Conservation (phyloP, 2,888 invertebrate genomes). For the Troilus luridus region DNA sequence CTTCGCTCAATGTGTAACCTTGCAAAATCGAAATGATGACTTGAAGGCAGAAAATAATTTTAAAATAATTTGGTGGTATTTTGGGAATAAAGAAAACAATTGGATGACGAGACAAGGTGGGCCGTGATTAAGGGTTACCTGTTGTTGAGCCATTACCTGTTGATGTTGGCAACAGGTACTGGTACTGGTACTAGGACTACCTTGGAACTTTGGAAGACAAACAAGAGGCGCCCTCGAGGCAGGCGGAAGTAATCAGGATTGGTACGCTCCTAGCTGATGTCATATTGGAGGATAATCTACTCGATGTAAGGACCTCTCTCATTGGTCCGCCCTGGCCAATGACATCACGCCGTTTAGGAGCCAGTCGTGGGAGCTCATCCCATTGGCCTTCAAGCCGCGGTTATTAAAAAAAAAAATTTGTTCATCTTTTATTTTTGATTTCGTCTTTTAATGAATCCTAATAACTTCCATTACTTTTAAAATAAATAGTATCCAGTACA, state of each 20-base stretch:
- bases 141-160: neutral
- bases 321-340: neutral
- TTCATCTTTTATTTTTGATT: neutral
- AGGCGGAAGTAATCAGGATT: slow-evolving; percentile 6
- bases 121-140: neutral
- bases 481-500: neutral
- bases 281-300: neutral
- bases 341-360: slow-evolving; percentile 7
- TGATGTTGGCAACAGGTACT: neutral
- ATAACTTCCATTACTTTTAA: neutral
- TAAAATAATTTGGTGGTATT: neutral
- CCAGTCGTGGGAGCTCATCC: neutral
- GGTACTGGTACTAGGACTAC: neutral
- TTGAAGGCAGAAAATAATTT: neutral
- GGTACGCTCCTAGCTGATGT: neutral
- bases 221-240: neutral
- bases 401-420: neutral
- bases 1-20: too few species aligned
- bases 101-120: neutral
- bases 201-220: neutral
- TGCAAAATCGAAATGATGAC: too few species aligned
- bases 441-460: neutral
- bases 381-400: neutral
- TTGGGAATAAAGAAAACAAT: neutral
- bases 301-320: neutral